Evolutionary conservation across 2,113 vertebrate species (phyloP).

Genomic region (Scopus umbretta): DNA sequence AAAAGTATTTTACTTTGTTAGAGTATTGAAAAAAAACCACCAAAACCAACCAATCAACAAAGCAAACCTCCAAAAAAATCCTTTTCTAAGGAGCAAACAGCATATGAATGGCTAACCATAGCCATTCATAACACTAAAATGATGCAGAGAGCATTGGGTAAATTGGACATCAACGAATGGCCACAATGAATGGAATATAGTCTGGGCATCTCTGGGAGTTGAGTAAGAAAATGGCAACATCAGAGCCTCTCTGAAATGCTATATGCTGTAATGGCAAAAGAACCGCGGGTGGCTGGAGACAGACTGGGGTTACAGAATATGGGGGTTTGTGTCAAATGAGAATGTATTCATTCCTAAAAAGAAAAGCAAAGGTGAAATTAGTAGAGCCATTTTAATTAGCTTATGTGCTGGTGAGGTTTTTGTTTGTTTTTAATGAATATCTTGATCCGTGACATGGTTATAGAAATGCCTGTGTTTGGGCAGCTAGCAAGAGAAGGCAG

Average conservation of each 20-base stretch:
- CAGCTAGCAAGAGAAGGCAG: background rate
- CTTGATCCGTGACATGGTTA: background rate
- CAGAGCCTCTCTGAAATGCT: background rate
- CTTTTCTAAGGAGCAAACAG: background rate
- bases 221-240: background rate
- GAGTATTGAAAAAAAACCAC: background rate
- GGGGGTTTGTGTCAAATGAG: background rate
- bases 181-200: background rate
- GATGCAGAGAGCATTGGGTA: background rate
- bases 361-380: conserved; percentile 10
- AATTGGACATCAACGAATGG: background rate
- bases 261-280: background rate
- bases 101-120: background rate
- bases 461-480: background rate
- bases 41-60: background rate
- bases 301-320: background rate
- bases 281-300: background rate
- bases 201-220: background rate
- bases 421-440: conserved; percentile 25
- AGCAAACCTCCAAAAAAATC: rapidly evolving
- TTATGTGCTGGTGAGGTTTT: background rate
- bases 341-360: background rate
- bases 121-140: background rate
- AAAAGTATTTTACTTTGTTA: background rate
- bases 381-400: conserved; percentile 23